Evolutionary conservation across 2,797 vertebrate species (phyloP).

Genomic region (Sebastes steindachneri): DNA sequence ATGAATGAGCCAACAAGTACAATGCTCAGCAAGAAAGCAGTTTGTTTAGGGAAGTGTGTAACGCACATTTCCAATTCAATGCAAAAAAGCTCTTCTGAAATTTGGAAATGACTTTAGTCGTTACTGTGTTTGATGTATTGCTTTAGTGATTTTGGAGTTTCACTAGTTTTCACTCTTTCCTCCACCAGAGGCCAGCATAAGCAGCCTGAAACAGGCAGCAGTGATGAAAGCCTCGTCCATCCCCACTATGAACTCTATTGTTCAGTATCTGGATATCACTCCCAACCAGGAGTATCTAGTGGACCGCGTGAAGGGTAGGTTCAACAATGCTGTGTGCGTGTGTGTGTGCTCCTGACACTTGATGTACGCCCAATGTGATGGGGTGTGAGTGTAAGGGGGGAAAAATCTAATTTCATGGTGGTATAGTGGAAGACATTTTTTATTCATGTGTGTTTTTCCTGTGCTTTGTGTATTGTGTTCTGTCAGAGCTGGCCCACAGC

Average conservation of each 20-base stretch:
- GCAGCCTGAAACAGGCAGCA: constrained; percentile 94
- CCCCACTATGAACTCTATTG: constrained; percentile 91
- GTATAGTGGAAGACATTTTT: neutral
- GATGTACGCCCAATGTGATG: neutral
- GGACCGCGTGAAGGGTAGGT: constrained; percentile 91
- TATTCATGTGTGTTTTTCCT: neutral
- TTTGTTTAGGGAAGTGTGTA: neutral
- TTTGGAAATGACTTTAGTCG: neutral
- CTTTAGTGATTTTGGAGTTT: neutral
- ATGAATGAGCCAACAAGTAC: neutral
- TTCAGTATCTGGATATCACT: constrained; percentile 94
- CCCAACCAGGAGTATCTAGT: constrained; percentile 96
- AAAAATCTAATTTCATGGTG: neutral
- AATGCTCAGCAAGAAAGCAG: neutral
- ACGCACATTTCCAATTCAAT: neutral
- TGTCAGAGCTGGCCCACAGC: constrained; percentile 92
- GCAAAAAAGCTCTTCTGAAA: neutral
- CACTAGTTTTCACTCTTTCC: neutral
- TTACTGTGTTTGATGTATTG: neutral
- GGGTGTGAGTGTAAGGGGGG: neutral
- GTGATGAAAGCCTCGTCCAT: constrained; percentile 92
- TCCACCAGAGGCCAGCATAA: constrained; percentile 92
- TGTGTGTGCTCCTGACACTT: neutral
- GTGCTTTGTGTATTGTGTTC: neutral
- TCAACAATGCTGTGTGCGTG: neutral